These are phyloP conservation scores for Campoletis sonorensis DNA, from an alignment of 1,140 invertebrate genomes.

Conservation along the genomic window DNA sequence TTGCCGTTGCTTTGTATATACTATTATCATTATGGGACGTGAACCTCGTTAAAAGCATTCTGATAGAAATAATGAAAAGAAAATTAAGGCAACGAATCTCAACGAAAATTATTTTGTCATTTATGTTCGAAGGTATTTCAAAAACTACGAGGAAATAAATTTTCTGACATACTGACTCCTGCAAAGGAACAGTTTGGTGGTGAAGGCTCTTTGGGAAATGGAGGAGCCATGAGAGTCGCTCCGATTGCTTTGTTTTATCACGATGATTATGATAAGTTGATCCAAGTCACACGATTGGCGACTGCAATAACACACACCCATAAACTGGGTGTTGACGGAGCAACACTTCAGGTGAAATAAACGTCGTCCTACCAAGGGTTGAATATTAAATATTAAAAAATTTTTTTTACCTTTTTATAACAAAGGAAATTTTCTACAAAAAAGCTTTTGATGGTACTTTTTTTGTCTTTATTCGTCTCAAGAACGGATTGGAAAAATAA, in stretches of 20 bases:
- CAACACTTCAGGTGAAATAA: slow-evolving; percentile 79
- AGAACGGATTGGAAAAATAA: too few species aligned
- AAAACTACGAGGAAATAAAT: slow-evolving; percentile 79
- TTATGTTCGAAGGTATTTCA: slow-evolving; percentile 78
- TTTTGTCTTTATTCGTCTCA: too few species aligned
- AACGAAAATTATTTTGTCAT: too few species aligned
- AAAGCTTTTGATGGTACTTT: too few species aligned
- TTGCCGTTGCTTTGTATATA: too few species aligned
- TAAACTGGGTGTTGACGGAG: slow-evolving; percentile 81
- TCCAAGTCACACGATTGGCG: slow-evolving; percentile 76
- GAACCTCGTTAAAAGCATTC: too few species aligned
- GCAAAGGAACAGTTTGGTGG: slow-evolving; percentile 85
- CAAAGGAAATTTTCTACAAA: too few species aligned
- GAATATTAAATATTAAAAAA: too few species aligned
- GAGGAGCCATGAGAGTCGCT: slow-evolving; percentile 86
- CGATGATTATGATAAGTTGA: slow-evolving; percentile 75
- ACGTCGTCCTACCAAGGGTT: neutral
- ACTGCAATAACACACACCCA: slow-evolving; percentile 85
- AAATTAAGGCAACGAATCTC: too few species aligned
- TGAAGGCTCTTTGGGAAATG: slow-evolving; percentile 86
- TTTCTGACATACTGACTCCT: slow-evolving; percentile 80
- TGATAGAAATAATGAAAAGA: too few species aligned
- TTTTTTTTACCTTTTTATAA: too few species aligned
- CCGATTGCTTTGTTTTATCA: slow-evolving; percentile 83
- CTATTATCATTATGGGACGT: too few species aligned